These are phyloP conservation scores for Cydia amplana DNA, from an alignment of 1,140 invertebrate species.

Conservation along the genomic window DNA sequence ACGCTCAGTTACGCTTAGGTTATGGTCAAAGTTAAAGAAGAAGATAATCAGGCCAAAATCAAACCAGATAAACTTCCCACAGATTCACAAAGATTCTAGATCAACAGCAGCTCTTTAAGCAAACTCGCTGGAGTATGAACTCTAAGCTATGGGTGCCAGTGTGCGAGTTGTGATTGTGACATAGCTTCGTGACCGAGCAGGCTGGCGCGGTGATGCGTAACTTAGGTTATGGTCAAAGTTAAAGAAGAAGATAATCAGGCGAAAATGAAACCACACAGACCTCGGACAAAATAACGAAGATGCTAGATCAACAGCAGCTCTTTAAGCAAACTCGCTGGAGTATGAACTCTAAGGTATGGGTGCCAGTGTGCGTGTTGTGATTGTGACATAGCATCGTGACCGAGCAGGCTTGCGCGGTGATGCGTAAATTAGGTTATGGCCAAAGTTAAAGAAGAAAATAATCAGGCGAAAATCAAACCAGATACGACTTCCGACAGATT, in stretches of 20 bases:
- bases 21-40: constrained; percentile 17
- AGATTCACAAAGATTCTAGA: not conserved
- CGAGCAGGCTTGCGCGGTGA: constrained; percentile 36
- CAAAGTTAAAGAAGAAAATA: constrained; percentile 27
- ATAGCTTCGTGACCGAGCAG: constrained; percentile 38
- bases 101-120: not conserved
- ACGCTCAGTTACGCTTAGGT: no score
- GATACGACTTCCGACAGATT: no score
- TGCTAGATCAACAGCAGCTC: no score
- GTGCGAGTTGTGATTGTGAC: constrained; percentile 29
- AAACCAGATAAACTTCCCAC: no score
- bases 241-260: not conserved
- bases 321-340: not conserved
- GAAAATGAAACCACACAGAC: not conserved
- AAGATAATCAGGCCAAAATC: not conserved
- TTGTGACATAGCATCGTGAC: constrained; percentile 38
- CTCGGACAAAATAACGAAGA: no score
- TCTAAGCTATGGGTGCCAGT: no score
- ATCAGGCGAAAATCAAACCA: not conserved
- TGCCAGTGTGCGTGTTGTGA: not conserved
- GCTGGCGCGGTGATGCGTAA: constrained; percentile 40
- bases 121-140: not conserved
- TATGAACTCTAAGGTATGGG: no score
- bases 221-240: constrained; percentile 29
- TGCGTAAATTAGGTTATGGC: constrained; percentile 38